Conservation (phyloP, 1,140 invertebrate genomes). For the Globodera ellingtonae region DNA sequence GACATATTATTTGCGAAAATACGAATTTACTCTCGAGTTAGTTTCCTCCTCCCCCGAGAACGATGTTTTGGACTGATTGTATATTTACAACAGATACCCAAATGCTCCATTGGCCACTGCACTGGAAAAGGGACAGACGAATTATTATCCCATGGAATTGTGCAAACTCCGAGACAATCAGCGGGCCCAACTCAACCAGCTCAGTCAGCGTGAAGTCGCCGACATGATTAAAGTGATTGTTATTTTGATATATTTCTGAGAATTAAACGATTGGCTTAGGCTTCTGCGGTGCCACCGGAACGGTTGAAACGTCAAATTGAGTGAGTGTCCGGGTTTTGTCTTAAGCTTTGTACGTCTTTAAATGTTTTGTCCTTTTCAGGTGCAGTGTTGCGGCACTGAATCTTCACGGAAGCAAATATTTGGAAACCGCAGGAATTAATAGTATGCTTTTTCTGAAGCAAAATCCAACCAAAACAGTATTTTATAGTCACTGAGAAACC, state of each 20-base stretch:
- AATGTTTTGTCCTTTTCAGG: not conserved
- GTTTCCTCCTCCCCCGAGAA: not conserved
- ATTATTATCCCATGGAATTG: conserved; percentile 40
- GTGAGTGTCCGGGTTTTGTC: not conserved
- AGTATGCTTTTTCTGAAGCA: not conserved
- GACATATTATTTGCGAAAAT: conserved; percentile 31
- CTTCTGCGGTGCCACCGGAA: conserved; percentile 35
- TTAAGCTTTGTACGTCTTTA: not conserved
- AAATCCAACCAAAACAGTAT: not conserved
- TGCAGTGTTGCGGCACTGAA: conserved; percentile 14
- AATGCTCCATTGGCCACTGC: conserved; percentile 32
- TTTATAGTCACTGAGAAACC: conserved; percentile 27
- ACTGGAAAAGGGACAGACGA: conserved; percentile 34
- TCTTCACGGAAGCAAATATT: conserved; percentile 34
- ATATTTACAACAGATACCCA: conserved; percentile 15
- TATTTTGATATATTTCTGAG: not conserved
- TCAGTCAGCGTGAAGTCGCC: conserved; percentile 37
- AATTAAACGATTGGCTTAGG: conserved; percentile 2
- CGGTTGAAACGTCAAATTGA: conserved; percentile 37
- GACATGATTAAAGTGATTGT: conserved; percentile 34
- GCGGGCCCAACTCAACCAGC: conserved; percentile 34
- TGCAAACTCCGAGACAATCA: conserved; percentile 37
- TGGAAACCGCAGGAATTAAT: conserved; percentile 16
- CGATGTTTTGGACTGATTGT: not conserved
- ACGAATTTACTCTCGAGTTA: conserved; percentile 31